These are phyloP conservation scores for Kryptolebias marmoratus DNA, from an alignment of 2,113 vertebrate species.

Conservation along the genomic window DNA sequence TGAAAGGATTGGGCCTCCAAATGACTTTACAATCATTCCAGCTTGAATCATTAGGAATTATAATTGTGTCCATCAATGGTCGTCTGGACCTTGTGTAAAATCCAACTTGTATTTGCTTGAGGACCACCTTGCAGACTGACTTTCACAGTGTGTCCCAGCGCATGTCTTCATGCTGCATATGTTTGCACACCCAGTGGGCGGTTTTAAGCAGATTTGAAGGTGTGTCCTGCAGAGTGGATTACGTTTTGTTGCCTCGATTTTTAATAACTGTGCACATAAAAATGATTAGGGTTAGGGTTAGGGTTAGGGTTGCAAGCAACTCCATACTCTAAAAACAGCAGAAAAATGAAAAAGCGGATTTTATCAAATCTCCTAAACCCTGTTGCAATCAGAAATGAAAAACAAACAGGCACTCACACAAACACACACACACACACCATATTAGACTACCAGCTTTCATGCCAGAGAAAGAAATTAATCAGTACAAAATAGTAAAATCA, in stretches of 20 bases:
- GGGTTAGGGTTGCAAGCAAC: no score
- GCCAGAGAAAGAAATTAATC: neutral
- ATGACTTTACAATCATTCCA: neutral
- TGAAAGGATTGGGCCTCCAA: neutral
- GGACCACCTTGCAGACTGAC: slow-evolving; percentile 31
- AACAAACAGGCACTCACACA: neutral
- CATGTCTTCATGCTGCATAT: slow-evolving; percentile 7
- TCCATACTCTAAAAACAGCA: neutral
- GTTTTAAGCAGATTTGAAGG: slow-evolving; percentile 6
- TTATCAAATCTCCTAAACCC: slow-evolving; percentile 58
- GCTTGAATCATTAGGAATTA: neutral
- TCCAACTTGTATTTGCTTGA: neutral
- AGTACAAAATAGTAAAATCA: neutral
- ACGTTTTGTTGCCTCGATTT: slow-evolving; percentile 10
- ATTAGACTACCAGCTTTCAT: no score
- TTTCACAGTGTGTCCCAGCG: slow-evolving; percentile 14
- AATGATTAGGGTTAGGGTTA: no score
- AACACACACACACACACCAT: no score
- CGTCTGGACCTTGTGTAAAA: neutral
- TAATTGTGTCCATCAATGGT: neutral
- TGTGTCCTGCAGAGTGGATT: slow-evolving; percentile 9
- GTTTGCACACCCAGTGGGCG: slow-evolving; percentile 32
- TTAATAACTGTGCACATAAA: neutral
- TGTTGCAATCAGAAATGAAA: slow-evolving; percentile 22
- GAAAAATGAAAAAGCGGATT: slow-evolving; percentile 56